phyloP scores from a whole-genome alignment of 2,113 vertebrate genomes.

The Dicaeum eximium region DNA sequence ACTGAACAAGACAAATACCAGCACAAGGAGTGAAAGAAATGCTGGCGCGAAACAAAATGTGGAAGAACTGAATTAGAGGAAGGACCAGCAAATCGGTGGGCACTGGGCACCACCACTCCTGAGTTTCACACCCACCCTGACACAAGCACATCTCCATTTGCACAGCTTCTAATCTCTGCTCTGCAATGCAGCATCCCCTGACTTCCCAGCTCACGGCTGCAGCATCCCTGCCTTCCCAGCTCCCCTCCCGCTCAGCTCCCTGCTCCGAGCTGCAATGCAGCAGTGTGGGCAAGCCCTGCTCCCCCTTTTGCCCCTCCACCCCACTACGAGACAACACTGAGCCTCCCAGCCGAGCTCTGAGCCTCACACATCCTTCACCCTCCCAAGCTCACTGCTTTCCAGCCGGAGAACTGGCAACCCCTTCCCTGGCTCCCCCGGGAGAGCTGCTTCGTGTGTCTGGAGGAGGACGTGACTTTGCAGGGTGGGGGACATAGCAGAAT shows the following conservation, averaged over 20 bases:
- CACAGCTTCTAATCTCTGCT: constrained; percentile 43
- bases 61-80: background rate
- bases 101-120: background rate
- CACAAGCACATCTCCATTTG: constrained; percentile 27
- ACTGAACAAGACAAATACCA: background rate
- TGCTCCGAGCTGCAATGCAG: constrained; percentile 52
- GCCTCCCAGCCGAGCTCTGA: rapidly evolving
- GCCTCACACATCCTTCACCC: background rate
- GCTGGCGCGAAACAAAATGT: background rate
- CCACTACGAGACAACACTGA: rapidly evolving
- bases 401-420: background rate
- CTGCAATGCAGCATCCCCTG: constrained; percentile 62
- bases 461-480: background rate
- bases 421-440: background rate
- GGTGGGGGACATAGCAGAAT: background rate
- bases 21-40: background rate
- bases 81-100: background rate
- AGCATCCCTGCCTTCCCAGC: constrained; percentile 52
- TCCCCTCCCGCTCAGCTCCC: background rate
- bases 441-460: rapidly evolving
- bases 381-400: background rate
- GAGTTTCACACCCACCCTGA: constrained; percentile 1
- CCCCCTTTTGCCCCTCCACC: background rate
- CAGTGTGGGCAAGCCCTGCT: background rate
- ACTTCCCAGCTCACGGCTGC: constrained; percentile 47